Conservation (phyloP, 2,113 vertebrate genomes). For the Notiomystis cincta region DNA sequence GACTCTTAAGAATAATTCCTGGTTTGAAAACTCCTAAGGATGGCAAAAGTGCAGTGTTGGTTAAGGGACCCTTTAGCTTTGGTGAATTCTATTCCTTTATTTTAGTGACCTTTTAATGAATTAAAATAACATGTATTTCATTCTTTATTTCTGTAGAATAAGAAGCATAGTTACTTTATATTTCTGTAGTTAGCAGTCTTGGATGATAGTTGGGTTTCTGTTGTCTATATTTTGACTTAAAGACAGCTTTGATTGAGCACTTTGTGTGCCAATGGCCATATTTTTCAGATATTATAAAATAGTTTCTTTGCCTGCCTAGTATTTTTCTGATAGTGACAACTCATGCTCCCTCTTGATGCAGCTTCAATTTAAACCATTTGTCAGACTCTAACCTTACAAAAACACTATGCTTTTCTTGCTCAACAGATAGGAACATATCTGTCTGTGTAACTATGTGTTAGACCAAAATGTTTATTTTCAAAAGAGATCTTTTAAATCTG, state of each 20-base stretch:
- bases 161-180: neutral
- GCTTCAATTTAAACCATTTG: slow-evolving; percentile 1
- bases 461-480: slow-evolving; percentile 1
- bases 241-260: neutral
- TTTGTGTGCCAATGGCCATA: neutral
- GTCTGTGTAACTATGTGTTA: neutral
- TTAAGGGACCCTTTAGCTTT: neutral
- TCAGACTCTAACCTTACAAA: neutral
- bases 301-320: neutral
- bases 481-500: neutral
- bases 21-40: neutral
- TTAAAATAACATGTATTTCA: neutral
- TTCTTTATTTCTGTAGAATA: neutral
- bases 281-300: neutral
- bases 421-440: neutral
- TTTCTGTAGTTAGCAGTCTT: neutral
- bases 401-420: neutral
- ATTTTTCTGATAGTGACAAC: neutral
- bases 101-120: neutral
- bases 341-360: neutral
- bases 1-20: neutral
- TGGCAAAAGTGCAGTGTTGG: neutral
- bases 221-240: neutral
- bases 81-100: neutral
- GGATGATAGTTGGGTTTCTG: neutral